Conservation (phyloP, 1,140 invertebrate genomes). For the Leptinotarsa texana region DNA sequence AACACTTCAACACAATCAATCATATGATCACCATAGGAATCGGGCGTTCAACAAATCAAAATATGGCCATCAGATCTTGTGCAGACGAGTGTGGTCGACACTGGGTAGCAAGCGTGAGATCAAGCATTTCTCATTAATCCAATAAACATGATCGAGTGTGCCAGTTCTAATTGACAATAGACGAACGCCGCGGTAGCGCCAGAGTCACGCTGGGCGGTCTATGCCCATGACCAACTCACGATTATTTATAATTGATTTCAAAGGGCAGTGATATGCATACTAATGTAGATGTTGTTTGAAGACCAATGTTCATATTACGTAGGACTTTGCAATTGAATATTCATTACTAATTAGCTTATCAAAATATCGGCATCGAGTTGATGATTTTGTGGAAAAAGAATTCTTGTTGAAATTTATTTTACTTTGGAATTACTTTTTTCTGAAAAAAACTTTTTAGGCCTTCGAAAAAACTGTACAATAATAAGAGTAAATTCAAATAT, state of each 20-base stretch:
- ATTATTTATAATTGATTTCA: constrained; percentile 13
- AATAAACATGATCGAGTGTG: constrained; percentile 45
- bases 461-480: too few species aligned
- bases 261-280: too few species aligned
- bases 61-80: constrained; percentile 27
- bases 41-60: constrained; percentile 35
- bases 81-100: constrained; percentile 42
- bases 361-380: too few species aligned
- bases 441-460: too few species aligned
- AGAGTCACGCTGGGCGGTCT: constrained; percentile 21
- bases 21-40: constrained; percentile 15
- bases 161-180: constrained; percentile 40
- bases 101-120: constrained; percentile 27
- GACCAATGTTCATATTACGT: too few species aligned
- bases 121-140: constrained; percentile 46
- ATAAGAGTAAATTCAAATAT: too few species aligned
- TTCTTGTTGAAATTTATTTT: too few species aligned
- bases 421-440: too few species aligned
- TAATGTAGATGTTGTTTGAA: too few species aligned
- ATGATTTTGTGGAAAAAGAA: too few species aligned
- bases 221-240: neutral
- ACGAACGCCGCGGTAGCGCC: constrained; percentile 35
- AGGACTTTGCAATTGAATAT: too few species aligned
- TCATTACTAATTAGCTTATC: too few species aligned
- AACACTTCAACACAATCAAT: constrained; percentile 23